Percentiles rank a stretch among this genome's conserved stretches.
These are phyloP conservation scores for Ursus arctos DNA, from an alignment of 2,113 vertebrate genomes.

Conservation along the genomic window DNA sequence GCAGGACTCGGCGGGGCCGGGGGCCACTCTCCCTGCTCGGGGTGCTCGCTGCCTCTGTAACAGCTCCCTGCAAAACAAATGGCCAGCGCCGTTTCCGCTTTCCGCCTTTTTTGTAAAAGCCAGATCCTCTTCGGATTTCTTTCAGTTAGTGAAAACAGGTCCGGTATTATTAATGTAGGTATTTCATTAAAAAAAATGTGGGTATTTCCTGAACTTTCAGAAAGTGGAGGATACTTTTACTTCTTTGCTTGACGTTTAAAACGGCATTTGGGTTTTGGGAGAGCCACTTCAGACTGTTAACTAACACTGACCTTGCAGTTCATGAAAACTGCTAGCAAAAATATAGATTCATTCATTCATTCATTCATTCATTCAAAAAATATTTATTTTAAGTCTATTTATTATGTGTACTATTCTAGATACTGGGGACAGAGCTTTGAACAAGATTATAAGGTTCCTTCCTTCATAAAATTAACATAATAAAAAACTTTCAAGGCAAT, in stretches of 20 bases:
- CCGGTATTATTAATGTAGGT: background rate
- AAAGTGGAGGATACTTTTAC: background rate
- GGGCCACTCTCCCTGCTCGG: background rate
- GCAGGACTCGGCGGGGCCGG: rapidly evolving
- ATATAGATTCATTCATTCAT: background rate
- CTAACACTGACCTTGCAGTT: background rate
- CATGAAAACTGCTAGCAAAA: slow-evolving; percentile 9
- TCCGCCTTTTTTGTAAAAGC: background rate
- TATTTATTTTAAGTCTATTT: background rate
- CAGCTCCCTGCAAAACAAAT: background rate
- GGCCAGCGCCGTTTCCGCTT: background rate
- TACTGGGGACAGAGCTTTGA: background rate
- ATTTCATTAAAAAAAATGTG: background rate
- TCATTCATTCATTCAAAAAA: background rate
- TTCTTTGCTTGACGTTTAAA: background rate
- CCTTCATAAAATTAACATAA: background rate
- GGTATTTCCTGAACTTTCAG: background rate
- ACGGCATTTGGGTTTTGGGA: slow-evolving; percentile 1
- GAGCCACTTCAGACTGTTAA: background rate
- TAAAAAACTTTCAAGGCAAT: background rate
- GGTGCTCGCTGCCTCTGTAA: background rate
- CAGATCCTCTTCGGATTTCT: background rate
- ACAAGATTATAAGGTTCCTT: background rate
- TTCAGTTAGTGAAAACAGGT: background rate
- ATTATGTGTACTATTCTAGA: background rate